Evolutionary conservation across 2,113 vertebrate species (phyloP).

Genomic region (Ophiodon elongatus): DNA sequence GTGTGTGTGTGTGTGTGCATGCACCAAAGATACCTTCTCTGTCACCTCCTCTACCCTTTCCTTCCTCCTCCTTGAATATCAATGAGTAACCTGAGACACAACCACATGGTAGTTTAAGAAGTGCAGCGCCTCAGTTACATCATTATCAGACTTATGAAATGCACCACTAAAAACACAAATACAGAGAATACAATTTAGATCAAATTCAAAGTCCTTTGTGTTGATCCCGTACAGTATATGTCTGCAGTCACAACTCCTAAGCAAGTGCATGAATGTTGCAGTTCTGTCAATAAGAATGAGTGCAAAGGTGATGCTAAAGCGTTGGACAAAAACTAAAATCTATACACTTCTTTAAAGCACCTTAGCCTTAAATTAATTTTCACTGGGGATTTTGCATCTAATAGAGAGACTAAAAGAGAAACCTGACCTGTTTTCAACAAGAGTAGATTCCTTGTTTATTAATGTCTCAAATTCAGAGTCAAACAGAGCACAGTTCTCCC

Average conservation of each 20-base stretch:
- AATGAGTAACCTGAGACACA: conserved; percentile 69
- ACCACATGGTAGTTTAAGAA: conserved; percentile 40
- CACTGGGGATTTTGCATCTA: conserved; percentile 29
- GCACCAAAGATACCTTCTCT: conserved; percentile 62
- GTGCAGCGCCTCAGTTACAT: conserved; percentile 43
- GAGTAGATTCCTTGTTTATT: conserved; percentile 10
- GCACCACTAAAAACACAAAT: not conserved
- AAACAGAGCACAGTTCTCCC: conserved; percentile 45
- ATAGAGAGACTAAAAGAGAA: conserved; percentile 31
- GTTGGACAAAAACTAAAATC: conserved; percentile 44
- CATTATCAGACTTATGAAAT: conserved; percentile 35
- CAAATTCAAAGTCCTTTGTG: not conserved
- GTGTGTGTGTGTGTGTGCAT: conserved; percentile 4
- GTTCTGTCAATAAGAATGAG: conserved; percentile 17
- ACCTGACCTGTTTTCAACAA: conserved; percentile 8
- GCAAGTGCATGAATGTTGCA: conserved; percentile 15
- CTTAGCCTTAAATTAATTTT: conserved; percentile 46
- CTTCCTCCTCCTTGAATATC: conserved; percentile 63
- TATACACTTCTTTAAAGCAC: conserved; percentile 51
- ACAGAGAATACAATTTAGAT: not conserved
- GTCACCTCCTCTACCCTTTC: conserved; percentile 57
- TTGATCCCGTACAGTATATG: not conserved
- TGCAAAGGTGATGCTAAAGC: conserved; percentile 4
- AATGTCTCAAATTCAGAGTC: conserved; percentile 22
- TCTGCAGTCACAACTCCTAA: conserved; percentile 3